Evolutionary conservation across 2,113 vertebrate species (phyloP).

Genomic region (Ceyx margarethae): DNA sequence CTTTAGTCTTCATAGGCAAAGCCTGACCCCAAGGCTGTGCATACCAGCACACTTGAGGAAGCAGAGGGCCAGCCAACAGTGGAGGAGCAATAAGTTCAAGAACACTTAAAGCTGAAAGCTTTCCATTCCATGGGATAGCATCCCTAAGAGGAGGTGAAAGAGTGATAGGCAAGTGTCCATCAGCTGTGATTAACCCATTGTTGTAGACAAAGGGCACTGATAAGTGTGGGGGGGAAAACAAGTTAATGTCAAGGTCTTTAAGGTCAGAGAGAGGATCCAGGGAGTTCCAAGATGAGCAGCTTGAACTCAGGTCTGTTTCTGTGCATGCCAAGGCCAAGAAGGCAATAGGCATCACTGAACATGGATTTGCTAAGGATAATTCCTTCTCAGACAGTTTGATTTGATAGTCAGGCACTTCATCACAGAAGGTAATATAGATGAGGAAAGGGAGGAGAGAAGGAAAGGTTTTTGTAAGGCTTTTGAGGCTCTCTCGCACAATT

Average conservation of each 20-base stretch:
- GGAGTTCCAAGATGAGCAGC: background rate
- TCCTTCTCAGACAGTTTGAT: background rate
- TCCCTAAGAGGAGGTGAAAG: background rate
- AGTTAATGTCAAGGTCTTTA: background rate
- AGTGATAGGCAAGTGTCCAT: background rate
- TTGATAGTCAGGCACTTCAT: background rate
- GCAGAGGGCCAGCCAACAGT: background rate
- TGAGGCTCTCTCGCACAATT: background rate
- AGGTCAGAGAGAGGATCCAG: background rate
- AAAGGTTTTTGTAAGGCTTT: background rate
- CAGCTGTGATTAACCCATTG: background rate
- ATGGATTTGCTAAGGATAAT: background rate
- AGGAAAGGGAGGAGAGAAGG: background rate
- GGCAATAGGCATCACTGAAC: background rate
- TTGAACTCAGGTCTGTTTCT: background rate
- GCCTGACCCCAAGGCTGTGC: background rate
- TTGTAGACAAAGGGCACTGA: background rate
- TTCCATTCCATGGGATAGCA: background rate
- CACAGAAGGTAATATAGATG: background rate
- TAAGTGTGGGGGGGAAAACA: background rate
- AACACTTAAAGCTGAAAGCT: background rate
- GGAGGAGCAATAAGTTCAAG: background rate
- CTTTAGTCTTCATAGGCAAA: background rate
- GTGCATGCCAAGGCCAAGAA: background rate
- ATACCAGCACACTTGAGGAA: background rate